These are phyloP conservation scores for Apamea monoglypha DNA, from an alignment of 2,888 invertebrate species.

Conservation along the genomic window DNA sequence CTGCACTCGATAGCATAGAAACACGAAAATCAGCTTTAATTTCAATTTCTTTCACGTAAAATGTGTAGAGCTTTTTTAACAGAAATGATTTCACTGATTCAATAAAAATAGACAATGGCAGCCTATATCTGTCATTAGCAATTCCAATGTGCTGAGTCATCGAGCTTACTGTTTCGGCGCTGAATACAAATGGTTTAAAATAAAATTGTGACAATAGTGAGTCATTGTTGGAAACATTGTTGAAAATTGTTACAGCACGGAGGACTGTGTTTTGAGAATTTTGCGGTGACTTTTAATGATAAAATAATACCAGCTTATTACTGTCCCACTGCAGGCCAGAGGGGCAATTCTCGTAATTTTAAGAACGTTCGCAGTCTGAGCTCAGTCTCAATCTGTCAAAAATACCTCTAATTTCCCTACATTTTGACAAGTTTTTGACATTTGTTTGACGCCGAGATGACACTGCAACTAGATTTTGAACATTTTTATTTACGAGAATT, in stretches of 20 bases:
- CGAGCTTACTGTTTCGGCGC: conserved; percentile 73
- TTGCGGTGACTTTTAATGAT: neutral
- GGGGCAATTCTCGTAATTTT: too few relatives aligned
- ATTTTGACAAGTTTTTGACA: too few relatives aligned
- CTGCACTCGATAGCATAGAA: neutral
- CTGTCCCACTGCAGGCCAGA: neutral
- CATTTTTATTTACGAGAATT: too few relatives aligned
- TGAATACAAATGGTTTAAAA: conserved; percentile 83
- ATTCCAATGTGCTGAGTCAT: conserved; percentile 82
- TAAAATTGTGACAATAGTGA: conserved; percentile 76
- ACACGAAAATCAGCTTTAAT: neutral
- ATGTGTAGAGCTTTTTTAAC: conserved; percentile 42
- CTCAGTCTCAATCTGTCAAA: too few relatives aligned
- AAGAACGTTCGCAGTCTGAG: too few relatives aligned
- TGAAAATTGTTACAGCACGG: conserved; percentile 52
- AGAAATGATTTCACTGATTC: conserved; percentile 55
- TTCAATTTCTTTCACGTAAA: conserved; percentile 14
- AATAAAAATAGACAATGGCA: conserved; percentile 56
- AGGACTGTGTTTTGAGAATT: conserved; percentile 1
- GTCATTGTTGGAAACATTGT: conserved; percentile 72
- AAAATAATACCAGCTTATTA: neutral
- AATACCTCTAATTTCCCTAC: too few relatives aligned
- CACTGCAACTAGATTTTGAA: too few relatives aligned
- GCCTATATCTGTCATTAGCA: conserved; percentile 61
- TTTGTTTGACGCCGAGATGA: too few relatives aligned